Base-by-base conservation (phyloP, 2,888 invertebrate species). In the Tortricodes alternella region DNA sequence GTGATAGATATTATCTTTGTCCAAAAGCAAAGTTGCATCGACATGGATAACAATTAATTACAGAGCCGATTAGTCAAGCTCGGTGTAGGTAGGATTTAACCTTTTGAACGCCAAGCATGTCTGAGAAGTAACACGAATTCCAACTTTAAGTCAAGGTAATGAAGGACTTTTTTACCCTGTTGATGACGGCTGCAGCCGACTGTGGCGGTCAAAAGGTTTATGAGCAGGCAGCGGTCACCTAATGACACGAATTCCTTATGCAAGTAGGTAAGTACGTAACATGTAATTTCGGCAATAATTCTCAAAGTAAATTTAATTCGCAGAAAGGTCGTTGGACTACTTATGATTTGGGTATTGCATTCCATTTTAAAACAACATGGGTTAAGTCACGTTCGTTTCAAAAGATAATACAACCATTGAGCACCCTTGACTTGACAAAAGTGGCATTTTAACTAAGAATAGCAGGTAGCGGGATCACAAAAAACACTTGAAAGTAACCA, bases 401-500 rank as follows among this genome's bases (percentile, higher is more conserved):
- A 35, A 18, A 48, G 43, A 49, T 55, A 48, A 43, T 24, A 56
- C 56, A 44, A 56, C 56, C 49, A 49, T 56, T 34, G 16, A 19
- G 7, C 5, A n/a, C n/a, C n/a, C n/a, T n/a, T n/a, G n/a, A n/a
- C n/a, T n/a, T n/a, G 37, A 55, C 46, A 53, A 49, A 49, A 44
- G n/a, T 16, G n/a, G 27, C 5, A 32, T 32, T 19, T 48, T 24
- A 29, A 27, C 27, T 29, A 50, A 50, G 21, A n/a, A 8, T 15
- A 37, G 49, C 65, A 68, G 65, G 67, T 68, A 65, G 55, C 44
- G 27, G 53, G 27, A 41, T 37, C 27, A 58, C 56, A 74, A 74
- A 80, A 75, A 74, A 76, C 53, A 63, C 65, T 67, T 41, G 27
- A 62, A 66, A 73, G 63, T 72, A 76, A 70, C 67, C 70, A 74